Evolutionary conservation across 2,113 vertebrate genomes (phyloP).

Genomic region (Perca fluviatilis): DNA sequence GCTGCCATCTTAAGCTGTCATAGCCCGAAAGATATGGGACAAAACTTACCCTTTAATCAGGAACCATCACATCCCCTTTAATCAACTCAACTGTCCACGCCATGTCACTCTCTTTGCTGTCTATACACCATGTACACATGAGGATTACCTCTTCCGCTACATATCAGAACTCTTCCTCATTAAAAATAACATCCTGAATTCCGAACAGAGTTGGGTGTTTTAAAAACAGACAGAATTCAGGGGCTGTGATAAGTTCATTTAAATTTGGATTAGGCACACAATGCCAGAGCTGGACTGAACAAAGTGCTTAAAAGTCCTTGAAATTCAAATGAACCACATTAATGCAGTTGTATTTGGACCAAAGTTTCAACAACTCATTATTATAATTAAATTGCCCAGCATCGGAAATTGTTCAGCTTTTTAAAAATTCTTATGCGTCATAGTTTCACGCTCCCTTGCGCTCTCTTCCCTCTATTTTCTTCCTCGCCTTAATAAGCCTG

Average conservation of each 20-base stretch:
- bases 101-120: constrained; percentile 64
- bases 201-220: constrained; percentile 29
- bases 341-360: too few relatives aligned
- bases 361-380: too few relatives aligned
- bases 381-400: too few relatives aligned
- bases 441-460: too few relatives aligned
- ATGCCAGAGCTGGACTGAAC: neutral
- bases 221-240: constrained; percentile 24
- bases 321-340: too few relatives aligned
- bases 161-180: constrained; percentile 58
- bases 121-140: constrained; percentile 53
- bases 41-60: constrained; percentile 82
- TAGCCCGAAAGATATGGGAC: constrained; percentile 77
- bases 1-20: constrained; percentile 83
- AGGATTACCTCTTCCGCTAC: constrained; percentile 54
- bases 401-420: too few relatives aligned
- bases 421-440: too few relatives aligned
- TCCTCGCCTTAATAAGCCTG: too few relatives aligned
- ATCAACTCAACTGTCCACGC: constrained; percentile 70
- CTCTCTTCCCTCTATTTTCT: too few relatives aligned
- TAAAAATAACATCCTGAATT: constrained; percentile 57
- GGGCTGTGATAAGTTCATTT: constrained; percentile 38
- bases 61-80: constrained; percentile 73
- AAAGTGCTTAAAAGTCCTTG: too few relatives aligned
- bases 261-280: neutral